These are phyloP conservation scores for Oxycera nigricornis DNA, from an alignment of 2,888 invertebrate species.

Conservation along the genomic window DNA sequence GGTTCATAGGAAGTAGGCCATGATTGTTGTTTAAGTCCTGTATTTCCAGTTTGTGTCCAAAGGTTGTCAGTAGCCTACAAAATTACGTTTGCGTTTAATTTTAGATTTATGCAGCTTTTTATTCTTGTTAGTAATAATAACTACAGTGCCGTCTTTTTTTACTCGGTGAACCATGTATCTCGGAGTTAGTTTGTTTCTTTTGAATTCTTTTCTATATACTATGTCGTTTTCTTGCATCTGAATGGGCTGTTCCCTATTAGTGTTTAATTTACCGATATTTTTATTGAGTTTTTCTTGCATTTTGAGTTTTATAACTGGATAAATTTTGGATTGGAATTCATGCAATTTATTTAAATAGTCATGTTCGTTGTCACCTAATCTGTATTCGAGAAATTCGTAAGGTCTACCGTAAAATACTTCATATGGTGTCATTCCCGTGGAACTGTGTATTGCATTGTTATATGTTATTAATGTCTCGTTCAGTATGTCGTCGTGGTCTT, in stretches of 20 bases:
- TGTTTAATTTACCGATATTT: constrained; percentile 30
- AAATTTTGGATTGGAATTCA: constrained; percentile 33
- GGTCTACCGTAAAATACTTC: constrained; percentile 33
- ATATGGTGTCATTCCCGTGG: constrained; percentile 40
- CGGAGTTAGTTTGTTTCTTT: constrained; percentile 39
- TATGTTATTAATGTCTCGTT: constrained; percentile 40
- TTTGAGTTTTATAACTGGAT: constrained; percentile 35
- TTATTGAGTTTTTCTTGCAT: constrained; percentile 11
- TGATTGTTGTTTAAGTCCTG: neutral
- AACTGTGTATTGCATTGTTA: constrained; percentile 43
- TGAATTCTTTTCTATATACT: constrained; percentile 43
- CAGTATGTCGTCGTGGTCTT: constrained; percentile 43
- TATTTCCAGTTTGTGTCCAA: neutral
- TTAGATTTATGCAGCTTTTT: constrained; percentile 42
- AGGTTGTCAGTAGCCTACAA: neutral
- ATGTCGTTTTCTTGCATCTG: neutral
- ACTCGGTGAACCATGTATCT: constrained; percentile 42
- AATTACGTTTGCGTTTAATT: neutral
- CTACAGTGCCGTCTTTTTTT: constrained; percentile 35
- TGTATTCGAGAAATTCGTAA: too few relatives aligned
- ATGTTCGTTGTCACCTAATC: too few relatives aligned
- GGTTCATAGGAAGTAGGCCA: neutral
- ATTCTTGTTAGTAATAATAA: constrained; percentile 40
- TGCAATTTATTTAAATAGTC: constrained; percentile 38
- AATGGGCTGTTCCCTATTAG: constrained; percentile 7